Conservation (phyloP, 1,140 invertebrate genomes). For the Coenobita brevimanus region DNA sequence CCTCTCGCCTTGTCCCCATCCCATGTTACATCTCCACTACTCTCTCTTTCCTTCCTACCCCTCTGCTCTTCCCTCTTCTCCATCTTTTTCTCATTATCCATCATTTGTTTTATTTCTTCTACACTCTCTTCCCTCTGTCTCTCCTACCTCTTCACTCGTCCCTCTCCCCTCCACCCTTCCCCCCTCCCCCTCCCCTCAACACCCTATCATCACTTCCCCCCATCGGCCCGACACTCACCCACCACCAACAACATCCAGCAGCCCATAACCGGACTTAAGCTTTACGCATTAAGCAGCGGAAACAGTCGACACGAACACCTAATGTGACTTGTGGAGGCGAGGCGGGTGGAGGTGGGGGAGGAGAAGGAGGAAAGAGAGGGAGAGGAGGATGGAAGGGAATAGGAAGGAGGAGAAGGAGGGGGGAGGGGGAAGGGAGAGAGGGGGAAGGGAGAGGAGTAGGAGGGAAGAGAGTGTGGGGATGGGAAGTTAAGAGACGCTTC, state of each 20-base stretch:
- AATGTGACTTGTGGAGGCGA: neutral
- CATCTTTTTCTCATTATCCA: too few relatives aligned
- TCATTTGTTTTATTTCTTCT: too few relatives aligned
- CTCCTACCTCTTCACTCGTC: too few relatives aligned
- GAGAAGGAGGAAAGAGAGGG: neutral
- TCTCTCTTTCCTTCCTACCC: too few relatives aligned
- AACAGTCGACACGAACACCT: conserved; percentile 12
- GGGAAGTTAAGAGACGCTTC: neutral
- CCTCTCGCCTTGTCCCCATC: too few relatives aligned
- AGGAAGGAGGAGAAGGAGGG: neutral
- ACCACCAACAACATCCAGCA: neutral
- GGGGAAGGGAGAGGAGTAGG: neutral
- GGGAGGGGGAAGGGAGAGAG: neutral
- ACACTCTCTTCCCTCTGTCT: too few relatives aligned
- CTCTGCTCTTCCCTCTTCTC: too few relatives aligned
- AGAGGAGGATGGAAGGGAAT: neutral
- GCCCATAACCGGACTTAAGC: neutral
- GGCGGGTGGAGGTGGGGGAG: neutral
- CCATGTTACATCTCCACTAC: too few relatives aligned
- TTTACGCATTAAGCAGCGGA: conserved; percentile 19
- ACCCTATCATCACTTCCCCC: neutral
- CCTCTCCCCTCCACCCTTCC: too few relatives aligned
- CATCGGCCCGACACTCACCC: neutral
- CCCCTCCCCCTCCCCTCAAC: too few relatives aligned
- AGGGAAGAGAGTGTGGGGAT: neutral